Percentiles rank a stretch among this genome's conserved stretches.
Evolutionary conservation across 2,888 invertebrate genomes (phyloP).

Genomic region (Diadromus collaris): DNA sequence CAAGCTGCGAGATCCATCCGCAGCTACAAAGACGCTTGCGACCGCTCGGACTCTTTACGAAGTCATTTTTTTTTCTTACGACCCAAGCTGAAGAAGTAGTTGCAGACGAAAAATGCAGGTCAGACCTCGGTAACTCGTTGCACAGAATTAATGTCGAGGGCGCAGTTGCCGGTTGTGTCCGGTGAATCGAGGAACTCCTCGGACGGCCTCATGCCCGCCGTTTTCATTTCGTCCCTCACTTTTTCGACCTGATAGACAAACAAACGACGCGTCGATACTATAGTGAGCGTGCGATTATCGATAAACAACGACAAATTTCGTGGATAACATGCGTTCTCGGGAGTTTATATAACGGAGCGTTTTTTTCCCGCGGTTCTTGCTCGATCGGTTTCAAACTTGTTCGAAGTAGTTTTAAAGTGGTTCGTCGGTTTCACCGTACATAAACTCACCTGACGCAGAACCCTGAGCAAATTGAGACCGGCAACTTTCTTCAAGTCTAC

Average conservation of each 20-base stretch:
- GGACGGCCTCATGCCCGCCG: conserved; percentile 83
- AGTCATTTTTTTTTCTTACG: conserved; percentile 3
- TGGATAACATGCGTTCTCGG: background rate
- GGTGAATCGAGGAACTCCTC: conserved; percentile 84
- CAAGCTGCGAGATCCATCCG: conserved; percentile 25
- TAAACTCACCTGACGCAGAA: conserved; percentile 79
- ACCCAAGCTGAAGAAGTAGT: conserved; percentile 7
- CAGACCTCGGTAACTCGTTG: conserved; percentile 75
- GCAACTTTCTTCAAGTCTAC: conserved; percentile 85
- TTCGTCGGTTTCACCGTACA: conserved; percentile 10
- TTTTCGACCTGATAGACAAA: conserved; percentile 79
- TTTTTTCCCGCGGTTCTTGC: background rate
- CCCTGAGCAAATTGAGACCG: conserved; percentile 84
- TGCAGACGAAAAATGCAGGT: conserved; percentile 55
- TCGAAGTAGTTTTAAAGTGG: conserved; percentile 31
- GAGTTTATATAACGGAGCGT: too few relatives aligned
- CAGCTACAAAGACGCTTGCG: conserved; percentile 16
- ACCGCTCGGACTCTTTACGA: conserved; percentile 15
- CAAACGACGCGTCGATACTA: background rate
- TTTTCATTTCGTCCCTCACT: conserved; percentile 84
- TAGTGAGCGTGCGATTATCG: background rate
- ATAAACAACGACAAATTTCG: conserved; percentile 8
- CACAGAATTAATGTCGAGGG: conserved; percentile 80
- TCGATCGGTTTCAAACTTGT: conserved; percentile 14
- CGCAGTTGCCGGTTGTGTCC: conserved; percentile 83